phyloP scores from a whole-genome alignment of 1,140 invertebrate genomes.

The Pectinophora gossypiella region DNA sequence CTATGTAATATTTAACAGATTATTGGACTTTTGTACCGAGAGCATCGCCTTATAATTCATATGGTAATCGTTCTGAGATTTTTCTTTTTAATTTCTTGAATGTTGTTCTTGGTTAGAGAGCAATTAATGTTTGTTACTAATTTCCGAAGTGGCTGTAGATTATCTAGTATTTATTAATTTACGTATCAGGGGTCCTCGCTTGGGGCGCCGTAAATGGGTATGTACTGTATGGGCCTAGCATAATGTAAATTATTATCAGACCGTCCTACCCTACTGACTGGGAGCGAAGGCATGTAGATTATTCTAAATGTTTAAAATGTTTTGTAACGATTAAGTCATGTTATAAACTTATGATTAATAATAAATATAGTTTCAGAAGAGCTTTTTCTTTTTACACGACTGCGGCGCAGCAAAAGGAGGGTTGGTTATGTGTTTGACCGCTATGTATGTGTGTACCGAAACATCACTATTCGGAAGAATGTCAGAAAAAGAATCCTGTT shows the following conservation, averaged over 20 bases:
- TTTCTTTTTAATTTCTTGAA: too few species aligned
- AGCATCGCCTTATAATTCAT: background rate
- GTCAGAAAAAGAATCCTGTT: too few species aligned
- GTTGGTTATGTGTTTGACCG: too few species aligned
- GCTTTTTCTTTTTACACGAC: background rate
- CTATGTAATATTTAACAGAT: background rate
- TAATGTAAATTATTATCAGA: constrained; percentile 69
- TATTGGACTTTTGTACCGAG: background rate
- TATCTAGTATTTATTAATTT: background rate
- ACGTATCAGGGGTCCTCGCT: background rate
- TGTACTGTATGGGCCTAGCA: constrained; percentile 63
- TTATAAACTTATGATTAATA: constrained; percentile 73
- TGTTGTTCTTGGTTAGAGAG: background rate
- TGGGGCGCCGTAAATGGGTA: constrained; percentile 7
- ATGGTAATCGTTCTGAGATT: background rate
- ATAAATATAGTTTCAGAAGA: constrained; percentile 69
- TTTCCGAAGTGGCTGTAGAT: background rate
- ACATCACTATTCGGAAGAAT: too few species aligned
- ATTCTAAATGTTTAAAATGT: constrained; percentile 69
- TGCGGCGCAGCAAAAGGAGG: too few species aligned
- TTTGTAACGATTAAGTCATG: constrained; percentile 73
- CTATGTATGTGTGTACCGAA: too few species aligned
- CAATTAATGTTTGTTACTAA: background rate
- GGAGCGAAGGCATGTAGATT: constrained; percentile 62
- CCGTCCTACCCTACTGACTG: constrained; percentile 69